Percentiles rank a stretch among this genome's conserved stretches.
Conservation (phyloP, 2,797 vertebrate genomes). For the Catharus ustulatus region DNA sequence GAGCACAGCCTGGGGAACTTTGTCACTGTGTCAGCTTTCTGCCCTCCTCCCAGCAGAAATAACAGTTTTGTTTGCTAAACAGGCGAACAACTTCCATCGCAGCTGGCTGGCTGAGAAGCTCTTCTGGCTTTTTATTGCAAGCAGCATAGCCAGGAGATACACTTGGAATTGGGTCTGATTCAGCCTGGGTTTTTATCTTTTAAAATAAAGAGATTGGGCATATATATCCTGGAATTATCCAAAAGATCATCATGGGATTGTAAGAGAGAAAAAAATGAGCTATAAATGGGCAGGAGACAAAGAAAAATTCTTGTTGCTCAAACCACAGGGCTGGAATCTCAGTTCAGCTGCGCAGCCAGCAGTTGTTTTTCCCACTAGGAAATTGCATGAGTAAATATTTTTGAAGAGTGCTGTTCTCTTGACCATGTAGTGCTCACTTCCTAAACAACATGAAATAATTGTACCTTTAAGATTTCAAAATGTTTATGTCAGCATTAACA, state of each 20-base stretch:
- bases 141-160: background rate
- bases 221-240: background rate
- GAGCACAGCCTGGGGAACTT: background rate
- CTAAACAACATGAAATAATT: conserved; percentile 69
- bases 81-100: background rate
- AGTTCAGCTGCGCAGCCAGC: conserved; percentile 8
- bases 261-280: background rate
- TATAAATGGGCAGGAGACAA: background rate
- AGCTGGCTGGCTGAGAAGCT: background rate
- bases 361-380: conserved; percentile 63
- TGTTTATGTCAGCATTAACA: conserved; percentile 80
- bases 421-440: conserved; percentile 64
- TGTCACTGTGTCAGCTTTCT: background rate
- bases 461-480: conserved; percentile 70
- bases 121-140: background rate
- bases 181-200: background rate
- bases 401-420: conserved; percentile 55
- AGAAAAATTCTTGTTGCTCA: conserved; percentile 17
- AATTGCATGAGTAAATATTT: conserved; percentile 72
- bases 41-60: background rate
- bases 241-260: background rate
- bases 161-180: background rate
- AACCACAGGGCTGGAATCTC: background rate
- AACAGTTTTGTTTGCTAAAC: conserved; percentile 4
- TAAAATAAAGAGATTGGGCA: background rate